phyloP scores from a whole-genome alignment of 1,140 invertebrate species.

The Thaumatotibia leucotreta region DNA sequence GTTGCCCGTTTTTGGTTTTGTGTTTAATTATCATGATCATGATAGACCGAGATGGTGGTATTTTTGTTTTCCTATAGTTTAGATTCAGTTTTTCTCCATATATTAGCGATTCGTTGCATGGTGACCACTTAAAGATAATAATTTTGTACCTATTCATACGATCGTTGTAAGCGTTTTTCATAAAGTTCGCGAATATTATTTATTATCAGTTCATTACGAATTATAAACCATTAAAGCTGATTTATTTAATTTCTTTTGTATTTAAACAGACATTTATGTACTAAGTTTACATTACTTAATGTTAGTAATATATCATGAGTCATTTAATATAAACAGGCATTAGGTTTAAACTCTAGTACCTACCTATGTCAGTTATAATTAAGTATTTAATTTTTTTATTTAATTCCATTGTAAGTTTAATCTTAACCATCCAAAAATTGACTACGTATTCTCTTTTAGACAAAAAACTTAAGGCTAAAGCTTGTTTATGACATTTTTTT shows the following conservation, averaged over 20 bases:
- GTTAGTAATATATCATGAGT: constrained; percentile 70
- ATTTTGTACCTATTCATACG: constrained; percentile 74
- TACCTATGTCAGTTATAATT: constrained; percentile 69
- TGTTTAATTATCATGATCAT: constrained; percentile 50
- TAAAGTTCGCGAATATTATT: constrained; percentile 72
- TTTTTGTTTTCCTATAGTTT: constrained; percentile 41
- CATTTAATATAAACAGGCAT: constrained; percentile 70
- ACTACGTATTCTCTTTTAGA: constrained; percentile 61
- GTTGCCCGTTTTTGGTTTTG: constrained; percentile 43
- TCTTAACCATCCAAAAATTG: constrained; percentile 62
- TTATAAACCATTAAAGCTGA: constrained; percentile 70
- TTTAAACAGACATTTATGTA: constrained; percentile 67
- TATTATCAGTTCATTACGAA: constrained; percentile 74
- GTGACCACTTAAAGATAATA: constrained; percentile 65
- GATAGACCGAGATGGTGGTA: constrained; percentile 49
- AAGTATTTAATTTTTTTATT: constrained; percentile 76
- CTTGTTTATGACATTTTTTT: constrained; percentile 70
- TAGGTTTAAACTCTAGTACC: constrained; percentile 69
- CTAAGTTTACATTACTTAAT: constrained; percentile 64
- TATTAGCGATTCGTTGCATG: constrained; percentile 52
- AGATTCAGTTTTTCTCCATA: constrained; percentile 63
- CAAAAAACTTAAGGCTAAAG: constrained; percentile 65
- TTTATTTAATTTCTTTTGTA: constrained; percentile 75
- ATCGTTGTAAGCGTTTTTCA: constrained; percentile 68
- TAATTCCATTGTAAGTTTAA: constrained; percentile 63